Evolutionary conservation across 2,113 vertebrate species (phyloP).

Genomic region (Scomber scombrus): DNA sequence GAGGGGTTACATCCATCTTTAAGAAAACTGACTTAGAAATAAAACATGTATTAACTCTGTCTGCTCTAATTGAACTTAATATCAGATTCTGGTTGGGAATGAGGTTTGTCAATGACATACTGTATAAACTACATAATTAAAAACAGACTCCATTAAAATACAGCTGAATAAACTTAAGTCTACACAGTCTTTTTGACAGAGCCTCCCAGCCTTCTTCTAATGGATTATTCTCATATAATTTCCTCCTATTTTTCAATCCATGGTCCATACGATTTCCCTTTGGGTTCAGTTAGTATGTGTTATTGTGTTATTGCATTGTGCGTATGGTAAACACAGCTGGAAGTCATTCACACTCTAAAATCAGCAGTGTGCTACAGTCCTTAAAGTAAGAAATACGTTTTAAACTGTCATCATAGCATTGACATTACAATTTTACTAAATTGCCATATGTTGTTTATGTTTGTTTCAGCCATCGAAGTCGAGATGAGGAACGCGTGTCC

Average conservation of each 20-base stretch:
- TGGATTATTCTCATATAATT: slow-evolving; percentile 13
- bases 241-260: too few relatives aligned
- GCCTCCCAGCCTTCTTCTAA: slow-evolving; percentile 21
- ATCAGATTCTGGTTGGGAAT: slow-evolving; percentile 11
- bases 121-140: not conserved
- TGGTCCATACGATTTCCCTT: too few relatives aligned
- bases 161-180: not conserved
- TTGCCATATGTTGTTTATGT: not conserved
- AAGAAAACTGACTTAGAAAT: slow-evolving; percentile 2
- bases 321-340: slow-evolving; percentile 6
- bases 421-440: not conserved
- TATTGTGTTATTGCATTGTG: not conserved
- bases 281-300: too few relatives aligned
- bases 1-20: not conserved
- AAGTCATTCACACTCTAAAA: slow-evolving; percentile 1
- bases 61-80: not conserved
- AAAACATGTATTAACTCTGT: slow-evolving; percentile 3
- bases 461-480: slow-evolving; percentile 89
- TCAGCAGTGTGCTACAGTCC: not conserved
- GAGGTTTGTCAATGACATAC: slow-evolving; percentile 2
- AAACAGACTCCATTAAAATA: not conserved
- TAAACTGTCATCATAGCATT: not conserved
- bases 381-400: slow-evolving; percentile 8
- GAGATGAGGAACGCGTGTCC: slow-evolving; percentile 91
- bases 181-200: not conserved